A percentile compares a stretch with the other conserved stretches of the same genome.
These are phyloP conservation scores for Aratinga solstitialis DNA, from an alignment of 2,797 vertebrate genomes.

Conservation along the genomic window DNA sequence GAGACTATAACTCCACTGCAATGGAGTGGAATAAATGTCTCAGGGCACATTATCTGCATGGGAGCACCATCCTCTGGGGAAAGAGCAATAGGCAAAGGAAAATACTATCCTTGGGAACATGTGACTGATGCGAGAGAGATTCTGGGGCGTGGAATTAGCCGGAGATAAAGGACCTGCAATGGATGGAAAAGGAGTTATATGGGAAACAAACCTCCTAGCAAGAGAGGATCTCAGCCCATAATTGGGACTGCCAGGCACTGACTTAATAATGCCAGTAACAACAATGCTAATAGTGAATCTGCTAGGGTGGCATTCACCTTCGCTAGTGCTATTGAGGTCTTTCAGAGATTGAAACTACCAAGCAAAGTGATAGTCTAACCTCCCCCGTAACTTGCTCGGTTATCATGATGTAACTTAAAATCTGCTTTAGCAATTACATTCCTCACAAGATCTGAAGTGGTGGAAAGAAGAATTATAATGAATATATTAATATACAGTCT, in stretches of 20 bases:
- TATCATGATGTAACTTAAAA: conserved; percentile 50
- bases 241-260: neutral
- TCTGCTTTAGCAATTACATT: conserved; percentile 63
- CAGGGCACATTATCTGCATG: neutral
- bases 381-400: conserved; percentile 34
- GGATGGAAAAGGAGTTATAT: neutral
- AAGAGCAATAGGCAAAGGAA: neutral
- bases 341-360: conserved; percentile 37
- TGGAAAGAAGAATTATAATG: conserved; percentile 48
- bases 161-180: neutral
- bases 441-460: conserved; percentile 59
- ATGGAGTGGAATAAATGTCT: neutral
- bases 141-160: neutral
- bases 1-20: neutral
- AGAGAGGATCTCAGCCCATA: neutral
- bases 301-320: neutral
- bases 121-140: neutral
- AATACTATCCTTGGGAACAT: neutral
- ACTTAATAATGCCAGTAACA: neutral
- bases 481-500: conserved; percentile 56
- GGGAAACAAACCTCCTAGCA: neutral
- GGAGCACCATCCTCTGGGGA: neutral
- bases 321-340: neutral
- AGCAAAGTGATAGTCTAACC: conserved; percentile 24
- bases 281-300: neutral